Base-by-base conservation (phyloP, 2,797 vertebrate species). In the Falco peregrinus region DNA sequence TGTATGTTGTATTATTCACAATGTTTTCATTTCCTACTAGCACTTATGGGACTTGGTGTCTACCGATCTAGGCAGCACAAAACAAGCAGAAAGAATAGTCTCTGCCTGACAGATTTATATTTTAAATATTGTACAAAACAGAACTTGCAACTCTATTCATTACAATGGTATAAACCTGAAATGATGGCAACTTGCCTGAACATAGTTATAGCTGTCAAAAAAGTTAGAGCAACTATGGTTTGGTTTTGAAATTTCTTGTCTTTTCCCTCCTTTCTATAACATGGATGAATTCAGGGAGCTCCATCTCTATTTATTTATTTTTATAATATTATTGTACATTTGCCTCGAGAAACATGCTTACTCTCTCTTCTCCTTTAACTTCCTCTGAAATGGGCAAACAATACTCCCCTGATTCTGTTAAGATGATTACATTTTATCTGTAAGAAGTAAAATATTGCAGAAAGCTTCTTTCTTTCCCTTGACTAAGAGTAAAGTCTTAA, bases 111-210 rank as follows among this genome's bases (percentile, higher is more conserved):
- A 48, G 0, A 0, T n/a, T 84, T 74, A 3, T 51, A 60, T 56
- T 77, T 91, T 74, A 56, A 89, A 86, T n/a, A 77, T 12, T 53
- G 15, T 56, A 88, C 16, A 84, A 64, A 94, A 41, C 26, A 80
- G 16, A 82, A 70, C 6, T 43, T 68, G 15, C 16, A 31, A 16
- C 20, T 35, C 81, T 70, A 89, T 48, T 89, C 33, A 57, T 50
- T 51, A 28, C 17, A 53, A 2, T 13, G 20, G 26, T 37, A 47
- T 51, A 75, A 92, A 82, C 61, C 21, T 70, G 53, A 13, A 60
- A 79, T 10, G 17, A 76, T 24, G 19, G 29, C 7, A 89, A 71
- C 54, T 57, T 69, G 21, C 11, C 54, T 67, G 31, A 94, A 89
- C 17, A 70, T 4, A 69, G 20, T 48, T 71, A 51, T 8, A 18